phyloP scores from a whole-genome alignment of 2,113 vertebrate genomes.

The Collichthys lucidus region DNA sequence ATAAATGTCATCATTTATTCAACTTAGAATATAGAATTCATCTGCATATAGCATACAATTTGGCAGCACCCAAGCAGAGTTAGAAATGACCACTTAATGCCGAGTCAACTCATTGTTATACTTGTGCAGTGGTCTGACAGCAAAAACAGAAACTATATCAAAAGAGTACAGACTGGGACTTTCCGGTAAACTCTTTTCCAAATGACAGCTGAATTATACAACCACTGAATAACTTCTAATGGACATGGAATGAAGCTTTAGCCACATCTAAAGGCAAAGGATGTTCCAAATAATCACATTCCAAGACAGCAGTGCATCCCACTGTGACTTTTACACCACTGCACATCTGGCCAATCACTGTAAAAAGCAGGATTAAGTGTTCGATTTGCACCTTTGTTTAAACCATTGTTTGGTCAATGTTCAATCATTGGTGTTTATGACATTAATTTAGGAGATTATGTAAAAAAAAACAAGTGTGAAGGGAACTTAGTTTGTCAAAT shows the following conservation, averaged over 20 bases:
- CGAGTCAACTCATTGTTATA: not conserved
- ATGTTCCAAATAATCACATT: not conserved
- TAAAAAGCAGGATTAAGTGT: not conserved
- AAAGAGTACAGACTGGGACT: not conserved
- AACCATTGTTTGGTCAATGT: not conserved
- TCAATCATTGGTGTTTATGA: not conserved
- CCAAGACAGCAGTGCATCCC: not conserved
- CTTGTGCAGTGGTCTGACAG: not conserved
- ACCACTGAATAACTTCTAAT: too few species aligned
- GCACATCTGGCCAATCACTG: not conserved
- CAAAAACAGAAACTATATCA: not conserved
- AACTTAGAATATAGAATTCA: not conserved
- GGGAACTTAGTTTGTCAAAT: not conserved
- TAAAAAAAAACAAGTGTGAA: not conserved
- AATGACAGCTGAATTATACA: too few species aligned
- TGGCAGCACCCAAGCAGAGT: not conserved
- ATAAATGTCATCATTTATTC: not conserved
- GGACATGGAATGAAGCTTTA: too few species aligned
- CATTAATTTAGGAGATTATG: not conserved
- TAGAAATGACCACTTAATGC: not conserved
- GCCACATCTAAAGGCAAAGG: not conserved
- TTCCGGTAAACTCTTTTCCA: not conserved
- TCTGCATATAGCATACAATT: not conserved
- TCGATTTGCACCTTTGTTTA: not conserved
- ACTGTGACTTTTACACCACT: not conserved